phyloP scores from a whole-genome alignment of 2,797 vertebrate genomes.

The Neomorphus geoffroyi region DNA sequence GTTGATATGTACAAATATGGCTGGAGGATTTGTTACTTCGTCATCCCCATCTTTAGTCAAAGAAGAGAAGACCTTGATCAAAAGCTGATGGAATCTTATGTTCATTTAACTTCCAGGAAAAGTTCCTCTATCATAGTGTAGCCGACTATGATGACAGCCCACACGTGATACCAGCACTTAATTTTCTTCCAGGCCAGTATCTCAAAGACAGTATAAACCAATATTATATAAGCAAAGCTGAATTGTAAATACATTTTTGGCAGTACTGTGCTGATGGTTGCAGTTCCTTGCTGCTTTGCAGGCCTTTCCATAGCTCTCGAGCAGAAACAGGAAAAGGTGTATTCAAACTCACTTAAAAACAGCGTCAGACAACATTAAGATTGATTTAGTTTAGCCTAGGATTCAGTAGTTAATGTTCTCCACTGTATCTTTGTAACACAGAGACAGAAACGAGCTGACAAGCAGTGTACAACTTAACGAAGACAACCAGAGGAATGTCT shows the following conservation, averaged over 20 bases:
- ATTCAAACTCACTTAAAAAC: background rate
- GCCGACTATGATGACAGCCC: background rate
- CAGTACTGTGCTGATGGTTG: background rate
- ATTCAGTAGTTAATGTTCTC: background rate
- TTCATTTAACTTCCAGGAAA: background rate
- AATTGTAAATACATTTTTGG: background rate
- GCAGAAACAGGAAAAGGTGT: background rate
- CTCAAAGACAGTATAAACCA: background rate
- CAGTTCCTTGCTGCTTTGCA: background rate
- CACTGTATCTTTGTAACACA: background rate
- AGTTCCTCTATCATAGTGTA: background rate
- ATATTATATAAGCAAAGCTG: background rate
- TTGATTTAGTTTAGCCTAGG: background rate
- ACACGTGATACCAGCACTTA: background rate
- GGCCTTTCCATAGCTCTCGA: background rate
- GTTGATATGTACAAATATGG: rapidly evolving
- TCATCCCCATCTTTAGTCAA: background rate
- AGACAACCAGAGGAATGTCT: background rate
- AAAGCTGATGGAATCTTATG: background rate
- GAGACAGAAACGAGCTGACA: background rate
- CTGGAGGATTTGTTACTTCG: background rate
- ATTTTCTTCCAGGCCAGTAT: background rate
- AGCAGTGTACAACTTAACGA: background rate
- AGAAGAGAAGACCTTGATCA: background rate
- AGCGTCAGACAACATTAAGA: background rate